Conservation (phyloP, 2,888 invertebrate genomes). For the Pollenia griseotomentosa region DNA sequence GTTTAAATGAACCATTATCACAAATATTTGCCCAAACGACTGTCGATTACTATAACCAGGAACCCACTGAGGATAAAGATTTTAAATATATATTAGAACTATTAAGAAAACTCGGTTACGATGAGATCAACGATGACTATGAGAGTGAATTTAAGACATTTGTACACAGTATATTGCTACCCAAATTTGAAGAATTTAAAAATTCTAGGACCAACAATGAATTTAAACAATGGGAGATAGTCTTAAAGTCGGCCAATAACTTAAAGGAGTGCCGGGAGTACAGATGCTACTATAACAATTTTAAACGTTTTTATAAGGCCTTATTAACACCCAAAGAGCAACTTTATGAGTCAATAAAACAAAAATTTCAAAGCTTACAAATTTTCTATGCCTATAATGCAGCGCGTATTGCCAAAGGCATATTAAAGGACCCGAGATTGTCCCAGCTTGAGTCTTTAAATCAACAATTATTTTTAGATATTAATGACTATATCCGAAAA, state of each 20-base stretch:
- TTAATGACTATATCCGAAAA: not conserved
- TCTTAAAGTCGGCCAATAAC: not conserved
- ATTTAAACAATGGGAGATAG: not conserved
- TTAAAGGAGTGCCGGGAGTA: not conserved
- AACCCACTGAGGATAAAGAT: not conserved
- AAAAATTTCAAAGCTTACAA: not conserved
- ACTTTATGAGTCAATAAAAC: not conserved
- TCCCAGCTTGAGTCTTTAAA: not conserved
- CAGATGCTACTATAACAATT: not conserved
- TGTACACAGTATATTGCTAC: not conserved
- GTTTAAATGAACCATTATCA: not conserved
- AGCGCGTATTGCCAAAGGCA: not conserved
- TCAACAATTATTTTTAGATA: not conserved
- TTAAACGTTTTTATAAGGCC: not conserved
- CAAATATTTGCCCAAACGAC: not conserved
- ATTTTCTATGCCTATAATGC: conserved; percentile 10
- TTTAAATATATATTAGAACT: conserved; percentile 10
- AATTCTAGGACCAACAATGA: not conserved
- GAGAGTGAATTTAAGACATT: conserved; percentile 2
- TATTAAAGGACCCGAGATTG: not conserved
- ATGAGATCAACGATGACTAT: not conserved
- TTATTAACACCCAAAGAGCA: conserved; percentile 7
- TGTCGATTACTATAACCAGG: not conserved
- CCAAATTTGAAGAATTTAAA: conserved; percentile 28
- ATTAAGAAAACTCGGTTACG: conserved; percentile 13